Percentiles rank a stretch among this genome's conserved stretches.
These are phyloP conservation scores for Melitaea cinxia DNA, from an alignment of 1,140 invertebrate genomes.

Conservation along the genomic window DNA sequence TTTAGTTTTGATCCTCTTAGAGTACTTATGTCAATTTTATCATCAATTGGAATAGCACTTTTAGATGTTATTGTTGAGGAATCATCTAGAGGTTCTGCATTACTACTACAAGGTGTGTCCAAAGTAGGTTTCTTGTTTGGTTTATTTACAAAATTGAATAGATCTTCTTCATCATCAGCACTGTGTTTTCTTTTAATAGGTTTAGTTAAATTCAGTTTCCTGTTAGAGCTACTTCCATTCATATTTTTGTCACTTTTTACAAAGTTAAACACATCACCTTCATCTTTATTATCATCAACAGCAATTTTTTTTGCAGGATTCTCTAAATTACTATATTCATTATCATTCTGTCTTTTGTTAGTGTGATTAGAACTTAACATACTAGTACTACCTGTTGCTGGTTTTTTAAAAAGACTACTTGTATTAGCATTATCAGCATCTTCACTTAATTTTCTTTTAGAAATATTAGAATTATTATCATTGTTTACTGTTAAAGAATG, in stretches of 20 bases:
- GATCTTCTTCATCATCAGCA: slow-evolving; percentile 56
- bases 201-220: slow-evolving; percentile 63
- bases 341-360: slow-evolving; percentile 55
- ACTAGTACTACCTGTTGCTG: slow-evolving; percentile 36
- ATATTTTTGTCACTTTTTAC: slow-evolving; percentile 27
- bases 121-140: slow-evolving; percentile 37
- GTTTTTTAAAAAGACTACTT: slow-evolving; percentile 50
- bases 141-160: slow-evolving; percentile 65
- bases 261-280: slow-evolving; percentile 64
- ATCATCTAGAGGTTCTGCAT: slow-evolving; percentile 16
- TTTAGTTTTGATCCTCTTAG: slow-evolving; percentile 60
- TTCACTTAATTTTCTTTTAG: slow-evolving; percentile 62
- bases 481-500: slow-evolving; percentile 11
- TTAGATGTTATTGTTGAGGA: slow-evolving; percentile 12
- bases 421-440: slow-evolving; percentile 35
- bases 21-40: slow-evolving; percentile 50
- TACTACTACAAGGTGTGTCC: slow-evolving; percentile 20
- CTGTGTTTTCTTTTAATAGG: slow-evolving; percentile 60
- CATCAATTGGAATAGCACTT: slow-evolving; percentile 16
- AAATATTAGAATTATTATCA: slow-evolving; percentile 24
- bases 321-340: slow-evolving; percentile 36
- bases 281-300: slow-evolving; percentile 39
- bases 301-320: slow-evolving; percentile 61
- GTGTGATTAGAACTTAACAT: slow-evolving; percentile 25
- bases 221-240: slow-evolving; percentile 41